Evolutionary conservation across 2,888 invertebrate species (phyloP), one percentile per base, ranked within the genome.

Genomic region (Drosophila kokeensis): DNA sequence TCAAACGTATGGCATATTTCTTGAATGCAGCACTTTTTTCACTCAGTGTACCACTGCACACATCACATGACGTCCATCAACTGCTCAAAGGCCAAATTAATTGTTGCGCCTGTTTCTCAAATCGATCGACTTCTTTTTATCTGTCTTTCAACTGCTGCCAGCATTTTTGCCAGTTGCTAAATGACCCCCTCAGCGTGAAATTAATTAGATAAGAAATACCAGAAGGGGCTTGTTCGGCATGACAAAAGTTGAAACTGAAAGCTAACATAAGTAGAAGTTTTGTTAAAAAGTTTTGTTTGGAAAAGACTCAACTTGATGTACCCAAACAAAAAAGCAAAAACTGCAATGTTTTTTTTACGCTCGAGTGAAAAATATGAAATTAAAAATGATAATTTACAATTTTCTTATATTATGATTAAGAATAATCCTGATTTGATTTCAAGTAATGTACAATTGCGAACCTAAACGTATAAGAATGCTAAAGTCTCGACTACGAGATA

Each of bases 51-150:
- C 2, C 7, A 45, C 21, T 24, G 21, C 65, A 40, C 29, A 48
- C 32, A 52, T 45, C 60, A 52, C 6, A 24, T 18, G 21, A n/a
- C 52, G 63, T 54, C 80, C 45, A 67, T 79, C 69, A 74, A 38
- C 27, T 45, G 59, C 32, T 67, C 67, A 55, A 67, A 69, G 67
- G 54, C 45, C 45, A 78, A 75, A 79, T 79, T 81, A 79, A 79
- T 79, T 79, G 77, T 57, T 70, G 65, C 70, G 64, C 58, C 68
- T 53, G 58, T 61, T 69, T 53, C 29, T 15, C 38, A 34, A 30
- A 48, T 59, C 40, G 30, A 38, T 60, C 34, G 27, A 34, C 24
- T 18, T 21, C 34, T 48, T 53, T 63, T 66, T 61, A 48, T 54
- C 27, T n/a, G 24, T 13, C n/a, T 27, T 54, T 42, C 24, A 52